Percentiles rank a stretch among this genome's conserved stretches.
Evolutionary conservation across 2,113 vertebrate genomes (phyloP).

Genomic region (Mormoops blainvillei): DNA sequence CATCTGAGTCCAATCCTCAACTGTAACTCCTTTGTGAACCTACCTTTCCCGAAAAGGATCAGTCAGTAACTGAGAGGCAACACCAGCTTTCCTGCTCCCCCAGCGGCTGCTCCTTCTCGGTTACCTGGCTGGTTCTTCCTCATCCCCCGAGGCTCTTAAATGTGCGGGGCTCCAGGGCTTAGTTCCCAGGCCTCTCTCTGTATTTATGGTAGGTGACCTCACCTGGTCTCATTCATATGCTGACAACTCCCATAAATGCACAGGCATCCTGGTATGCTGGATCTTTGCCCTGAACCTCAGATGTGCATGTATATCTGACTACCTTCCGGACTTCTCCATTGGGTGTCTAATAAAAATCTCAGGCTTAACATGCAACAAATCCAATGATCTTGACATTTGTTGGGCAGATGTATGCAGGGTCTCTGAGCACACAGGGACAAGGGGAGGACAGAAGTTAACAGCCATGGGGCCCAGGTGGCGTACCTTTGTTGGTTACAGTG

Average conservation of each 20-base stretch:
- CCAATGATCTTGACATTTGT: not conserved
- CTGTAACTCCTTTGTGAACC: not conserved
- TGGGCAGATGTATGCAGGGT: not conserved
- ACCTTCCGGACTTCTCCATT: not conserved
- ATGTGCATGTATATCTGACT: not conserved
- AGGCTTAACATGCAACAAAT: not conserved
- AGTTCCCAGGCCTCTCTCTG: not conserved
- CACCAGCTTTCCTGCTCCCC: not conserved
- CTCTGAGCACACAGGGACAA: not conserved
- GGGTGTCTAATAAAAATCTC: not conserved
- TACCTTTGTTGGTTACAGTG: no score
- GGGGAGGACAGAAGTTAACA: not conserved
- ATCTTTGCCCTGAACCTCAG: not conserved
- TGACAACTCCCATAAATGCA: not conserved
- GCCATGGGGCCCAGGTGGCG: not conserved
- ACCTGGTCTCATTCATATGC: not conserved
- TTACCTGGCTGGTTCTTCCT: not conserved
- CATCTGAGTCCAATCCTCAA: not conserved
- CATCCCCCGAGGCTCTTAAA: not conserved
- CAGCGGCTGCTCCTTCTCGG: not conserved
- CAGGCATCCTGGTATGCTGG: not conserved
- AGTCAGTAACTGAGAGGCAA: not conserved
- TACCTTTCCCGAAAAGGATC: not conserved
- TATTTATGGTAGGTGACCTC: not conserved
- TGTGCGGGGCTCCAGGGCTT: not conserved